Conservation (phyloP, 2,888 invertebrate species). For the Clostera curtula region DNA sequence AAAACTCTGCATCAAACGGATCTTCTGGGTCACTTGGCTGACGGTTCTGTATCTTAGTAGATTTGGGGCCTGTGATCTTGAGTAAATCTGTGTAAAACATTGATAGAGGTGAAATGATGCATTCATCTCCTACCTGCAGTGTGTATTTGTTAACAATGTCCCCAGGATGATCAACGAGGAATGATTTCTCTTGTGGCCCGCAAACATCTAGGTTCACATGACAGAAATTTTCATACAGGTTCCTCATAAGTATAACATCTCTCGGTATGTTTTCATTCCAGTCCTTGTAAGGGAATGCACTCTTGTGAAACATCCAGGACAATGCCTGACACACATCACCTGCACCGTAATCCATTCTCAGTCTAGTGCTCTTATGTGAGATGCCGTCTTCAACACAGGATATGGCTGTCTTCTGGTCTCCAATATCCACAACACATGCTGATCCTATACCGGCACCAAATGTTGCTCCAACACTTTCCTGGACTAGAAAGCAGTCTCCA, state of each 20-base stretch:
- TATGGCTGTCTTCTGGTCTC: conserved; percentile 96
- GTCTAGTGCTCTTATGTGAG: conserved; percentile 89
- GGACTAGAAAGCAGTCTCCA: conserved; percentile 87
- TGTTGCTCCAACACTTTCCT: conserved; percentile 77
- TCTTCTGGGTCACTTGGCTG: conserved; percentile 88
- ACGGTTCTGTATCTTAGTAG: conserved; percentile 83
- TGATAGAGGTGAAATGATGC: conserved; percentile 91
- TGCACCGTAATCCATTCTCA: conserved; percentile 91
- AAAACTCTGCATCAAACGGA: conserved; percentile 93
- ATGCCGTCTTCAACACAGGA: conserved; percentile 98
- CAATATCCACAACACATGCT: conserved; percentile 96
- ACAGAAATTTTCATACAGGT: conserved; percentile 91
- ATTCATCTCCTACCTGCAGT: conserved; percentile 91
- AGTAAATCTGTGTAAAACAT: conserved; percentile 92
- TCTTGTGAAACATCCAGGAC: conserved; percentile 90
- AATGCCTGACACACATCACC: conserved; percentile 94
- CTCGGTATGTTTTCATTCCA: conserved; percentile 83
- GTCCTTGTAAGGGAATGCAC: conserved; percentile 91
- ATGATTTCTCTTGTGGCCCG: conserved; percentile 89
- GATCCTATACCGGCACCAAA: conserved; percentile 75
- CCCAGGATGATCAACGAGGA: conserved; percentile 82
- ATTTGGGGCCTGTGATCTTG: conserved; percentile 86
- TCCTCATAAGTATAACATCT: conserved; percentile 87
- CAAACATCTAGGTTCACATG: conserved; percentile 93
- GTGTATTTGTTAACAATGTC: conserved; percentile 82